phyloP scores from a whole-genome alignment of 2,888 invertebrate genomes.

The Isoperla grammatica region DNA sequence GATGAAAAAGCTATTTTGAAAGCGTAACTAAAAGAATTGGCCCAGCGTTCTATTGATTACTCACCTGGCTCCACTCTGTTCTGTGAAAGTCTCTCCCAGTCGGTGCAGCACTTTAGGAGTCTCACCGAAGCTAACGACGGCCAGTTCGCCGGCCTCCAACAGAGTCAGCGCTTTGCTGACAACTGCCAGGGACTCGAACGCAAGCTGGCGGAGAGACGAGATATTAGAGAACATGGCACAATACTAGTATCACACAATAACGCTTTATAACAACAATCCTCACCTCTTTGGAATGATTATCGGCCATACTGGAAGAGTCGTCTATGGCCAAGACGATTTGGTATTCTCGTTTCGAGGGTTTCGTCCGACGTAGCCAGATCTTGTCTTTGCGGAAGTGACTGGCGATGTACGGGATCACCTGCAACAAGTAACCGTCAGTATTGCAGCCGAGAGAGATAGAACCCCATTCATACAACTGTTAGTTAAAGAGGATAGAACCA shows the following conservation, averaged over 20 bases:
- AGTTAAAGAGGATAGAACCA: too few species aligned
- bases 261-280: background rate
- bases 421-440: conserved; percentile 29
- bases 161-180: conserved; percentile 83
- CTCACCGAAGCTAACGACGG: conserved; percentile 89
- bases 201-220: conserved; percentile 53
- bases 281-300: conserved; percentile 69
- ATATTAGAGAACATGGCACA: too few species aligned
- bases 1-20: too few species aligned
- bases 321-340: conserved; percentile 95
- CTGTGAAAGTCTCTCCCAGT: conserved; percentile 79
- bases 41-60: too few species aligned
- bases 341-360: conserved; percentile 92
- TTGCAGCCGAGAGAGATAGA: background rate
- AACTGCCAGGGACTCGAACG: conserved; percentile 90
- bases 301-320: conserved; percentile 89
- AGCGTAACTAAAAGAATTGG: too few species aligned
- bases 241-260: background rate
- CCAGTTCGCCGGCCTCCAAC: conserved; percentile 89
- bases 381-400: conserved; percentile 98
- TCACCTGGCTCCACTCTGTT: conserved; percentile 71
- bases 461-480: too few species aligned
- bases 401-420: conserved; percentile 96
- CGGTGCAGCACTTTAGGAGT: conserved; percentile 79
- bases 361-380: conserved; percentile 95